Evolutionary conservation across 2,888 invertebrate species (phyloP), one percentile per base, ranked within the genome.

Genomic region (Drosophila koepferae): DNA sequence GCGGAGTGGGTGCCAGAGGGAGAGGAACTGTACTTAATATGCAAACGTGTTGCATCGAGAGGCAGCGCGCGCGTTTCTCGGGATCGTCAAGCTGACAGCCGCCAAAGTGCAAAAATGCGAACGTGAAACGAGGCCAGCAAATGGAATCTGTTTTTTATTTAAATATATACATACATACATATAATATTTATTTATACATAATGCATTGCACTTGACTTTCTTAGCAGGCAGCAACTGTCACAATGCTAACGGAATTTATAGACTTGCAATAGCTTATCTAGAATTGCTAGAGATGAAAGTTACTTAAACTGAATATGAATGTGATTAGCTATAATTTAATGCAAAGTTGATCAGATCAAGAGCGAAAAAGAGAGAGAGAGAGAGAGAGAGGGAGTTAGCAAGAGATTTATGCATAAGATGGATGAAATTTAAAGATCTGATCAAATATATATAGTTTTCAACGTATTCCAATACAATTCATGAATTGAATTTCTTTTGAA

Each of bases 61-160:
- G 65, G 54, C 77, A 63, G 72, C 59, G 62, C 41, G 62, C 68
- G 55, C 63, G 48, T 61, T 77, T 72, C 77, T 60, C 56, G 77
- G 77, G 80, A 78, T 75, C 72, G 77, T 66, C 77, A 63, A 46
- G 28, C 56, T 61, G 82, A 77, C 80, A 77, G 82, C 75, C 80
- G 74, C 73, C 82, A 79, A 81, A 83, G 89, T 74, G 76, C 53
- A 85, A 75, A 72, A 89, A 89, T 86, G 82, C 88, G 79, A 89
- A 84, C 78, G 72, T 61, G 38, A 81, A 84, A 77, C 71, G 75
- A 73, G 88, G 76, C 73, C 86, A 84, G 43, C 23, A 48, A 73
- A 54, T 67, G 60, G 66, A 63, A 80, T 80, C 38, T 54, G 38
- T 23, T 38, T 64, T 68, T 34, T 44, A 63, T 44, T 44, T 58